Evolutionary conservation across 2,797 vertebrate genomes (phyloP).

Genomic region (Centroberyx gerrardi): DNA sequence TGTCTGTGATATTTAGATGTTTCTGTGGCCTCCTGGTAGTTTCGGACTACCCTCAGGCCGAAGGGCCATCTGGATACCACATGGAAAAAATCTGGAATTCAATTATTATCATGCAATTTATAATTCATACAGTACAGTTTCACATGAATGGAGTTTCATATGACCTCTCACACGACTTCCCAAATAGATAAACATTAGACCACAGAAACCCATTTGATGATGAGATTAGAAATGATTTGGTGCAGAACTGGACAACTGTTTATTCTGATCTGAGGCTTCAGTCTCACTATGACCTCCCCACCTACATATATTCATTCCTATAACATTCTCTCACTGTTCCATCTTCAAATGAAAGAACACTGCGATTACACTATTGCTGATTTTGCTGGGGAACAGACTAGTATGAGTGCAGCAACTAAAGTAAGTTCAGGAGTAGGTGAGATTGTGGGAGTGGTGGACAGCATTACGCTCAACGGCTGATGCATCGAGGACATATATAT

Average conservation of each 20-base stretch:
- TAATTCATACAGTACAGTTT: background rate
- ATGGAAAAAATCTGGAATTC: background rate
- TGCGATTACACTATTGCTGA: background rate
- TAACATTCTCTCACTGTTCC: no score
- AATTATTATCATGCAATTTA: conserved; percentile 10
- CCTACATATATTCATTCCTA: no score
- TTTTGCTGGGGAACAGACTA: no score
- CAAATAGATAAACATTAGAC: background rate
- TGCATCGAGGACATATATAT: conserved; percentile 16
- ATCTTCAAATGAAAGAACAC: background rate
- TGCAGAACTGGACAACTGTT: background rate
- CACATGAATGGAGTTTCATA: background rate
- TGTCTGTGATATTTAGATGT: background rate
- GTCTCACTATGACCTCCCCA: no score
- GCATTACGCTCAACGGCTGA: conserved; percentile 14
- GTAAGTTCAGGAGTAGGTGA: no score
- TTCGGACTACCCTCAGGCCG: background rate
- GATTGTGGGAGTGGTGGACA: background rate
- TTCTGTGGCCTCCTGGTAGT: background rate
- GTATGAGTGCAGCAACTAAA: no score
- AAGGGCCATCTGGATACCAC: conserved; percentile 2
- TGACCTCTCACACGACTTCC: no score
- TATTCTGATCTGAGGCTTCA: no score
- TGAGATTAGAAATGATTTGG: conserved; percentile 20
- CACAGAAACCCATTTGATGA: conserved; percentile 22